phyloP scores from a whole-genome alignment of 1,140 invertebrate genomes.

The Aphaenogaster rudis region DNA sequence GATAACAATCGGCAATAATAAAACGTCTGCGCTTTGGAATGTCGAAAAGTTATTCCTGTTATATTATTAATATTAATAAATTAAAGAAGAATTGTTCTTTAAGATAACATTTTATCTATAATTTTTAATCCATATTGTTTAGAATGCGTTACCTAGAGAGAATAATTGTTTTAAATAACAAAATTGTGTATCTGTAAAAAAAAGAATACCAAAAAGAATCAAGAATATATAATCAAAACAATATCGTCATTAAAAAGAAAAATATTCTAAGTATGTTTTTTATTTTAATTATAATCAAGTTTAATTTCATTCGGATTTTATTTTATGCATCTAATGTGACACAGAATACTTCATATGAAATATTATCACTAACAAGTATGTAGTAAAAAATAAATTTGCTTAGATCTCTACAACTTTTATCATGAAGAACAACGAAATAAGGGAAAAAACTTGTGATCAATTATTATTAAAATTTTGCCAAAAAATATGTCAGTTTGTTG shows the following conservation, averaged over 20 bases:
- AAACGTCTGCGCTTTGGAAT: neutral
- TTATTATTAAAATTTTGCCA: constrained; percentile 5
- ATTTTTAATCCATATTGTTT: neutral
- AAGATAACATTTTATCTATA: neutral
- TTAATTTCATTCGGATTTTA: neutral
- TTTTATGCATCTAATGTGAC: neutral
- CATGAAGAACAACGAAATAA: neutral
- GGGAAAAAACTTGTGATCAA: neutral
- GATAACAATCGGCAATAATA: neutral
- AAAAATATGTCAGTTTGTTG: neutral
- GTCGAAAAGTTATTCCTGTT: neutral
- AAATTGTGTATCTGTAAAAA: neutral
- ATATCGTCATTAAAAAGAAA: neutral
- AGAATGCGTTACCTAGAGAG: neutral
- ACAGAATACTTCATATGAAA: neutral
- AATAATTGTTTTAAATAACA: neutral
- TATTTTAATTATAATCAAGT: neutral
- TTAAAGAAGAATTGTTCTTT: neutral
- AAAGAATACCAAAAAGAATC: neutral
- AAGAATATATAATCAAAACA: neutral
- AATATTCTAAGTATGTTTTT: neutral
- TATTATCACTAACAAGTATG: neutral
- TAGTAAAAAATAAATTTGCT: neutral
- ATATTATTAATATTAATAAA: neutral
- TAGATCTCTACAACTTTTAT: neutral